These are phyloP conservation scores for Olivierus martensii DNA, from an alignment of 1,140 invertebrate genomes.

Conservation along the genomic window DNA sequence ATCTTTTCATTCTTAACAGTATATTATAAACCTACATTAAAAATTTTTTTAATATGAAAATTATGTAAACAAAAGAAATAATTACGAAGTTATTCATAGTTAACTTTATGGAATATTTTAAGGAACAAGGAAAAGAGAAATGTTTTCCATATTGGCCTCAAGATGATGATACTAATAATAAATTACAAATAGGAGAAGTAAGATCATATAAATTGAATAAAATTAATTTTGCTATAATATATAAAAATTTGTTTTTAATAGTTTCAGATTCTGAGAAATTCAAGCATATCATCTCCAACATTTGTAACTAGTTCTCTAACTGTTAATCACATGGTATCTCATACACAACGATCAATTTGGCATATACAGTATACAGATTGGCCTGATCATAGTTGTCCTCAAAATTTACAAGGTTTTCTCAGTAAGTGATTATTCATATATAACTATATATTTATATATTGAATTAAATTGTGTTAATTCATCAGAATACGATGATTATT, in stretches of 20 bases:
- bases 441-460: too few relatives aligned
- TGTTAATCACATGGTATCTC: slow-evolving; percentile 22
- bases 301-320: slow-evolving; percentile 30
- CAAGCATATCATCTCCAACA: slow-evolving; percentile 31
- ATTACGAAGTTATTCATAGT: too few relatives aligned
- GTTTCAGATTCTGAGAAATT: slow-evolving; percentile 43
- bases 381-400: slow-evolving; percentile 52
- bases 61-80: too few relatives aligned
- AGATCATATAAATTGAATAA: slow-evolving; percentile 1
- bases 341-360: slow-evolving; percentile 45
- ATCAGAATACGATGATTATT: too few relatives aligned
- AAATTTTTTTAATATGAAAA: too few relatives aligned
- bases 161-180: slow-evolving; percentile 23
- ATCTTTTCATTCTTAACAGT: too few relatives aligned
- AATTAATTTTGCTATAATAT: too few relatives aligned
- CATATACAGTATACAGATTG: slow-evolving; percentile 66
- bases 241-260: slow-evolving; percentile 29
- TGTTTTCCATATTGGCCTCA: slow-evolving; percentile 43
- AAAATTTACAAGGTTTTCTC: slow-evolving; percentile 47
- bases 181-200: slow-evolving; percentile 40
- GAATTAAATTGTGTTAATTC: too few relatives aligned
- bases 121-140: slow-evolving; percentile 32
- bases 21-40: too few relatives aligned
- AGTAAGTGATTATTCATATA: too few relatives aligned
- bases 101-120: too few relatives aligned